Evolutionary conservation across 2,797 vertebrate genomes (phyloP).

Genomic region (Lacerta bilineata): DNA sequence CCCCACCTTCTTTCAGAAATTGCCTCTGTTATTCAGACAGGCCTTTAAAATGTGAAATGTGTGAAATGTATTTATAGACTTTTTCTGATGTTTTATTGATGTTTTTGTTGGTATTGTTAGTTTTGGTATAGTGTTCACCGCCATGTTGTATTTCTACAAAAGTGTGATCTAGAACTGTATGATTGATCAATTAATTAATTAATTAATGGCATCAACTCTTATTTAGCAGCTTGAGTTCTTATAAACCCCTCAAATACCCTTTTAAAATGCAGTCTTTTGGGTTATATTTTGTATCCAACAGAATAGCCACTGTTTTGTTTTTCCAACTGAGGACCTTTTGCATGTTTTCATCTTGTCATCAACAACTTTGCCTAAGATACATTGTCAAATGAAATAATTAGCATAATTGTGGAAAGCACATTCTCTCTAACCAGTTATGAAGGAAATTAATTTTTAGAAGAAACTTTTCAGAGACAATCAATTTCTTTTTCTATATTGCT

Average conservation of each 20-base stretch:
- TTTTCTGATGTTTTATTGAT: too few relatives aligned
- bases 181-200: too few relatives aligned
- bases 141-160: too few relatives aligned
- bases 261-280: background rate
- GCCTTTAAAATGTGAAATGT: too few relatives aligned
- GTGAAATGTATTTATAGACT: too few relatives aligned
- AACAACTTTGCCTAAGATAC: background rate
- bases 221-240: background rate
- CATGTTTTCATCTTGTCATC: background rate
- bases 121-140: too few relatives aligned
- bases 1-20: too few relatives aligned
- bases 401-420: background rate
- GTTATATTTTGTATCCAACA: background rate
- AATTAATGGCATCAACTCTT: background rate
- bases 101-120: too few relatives aligned
- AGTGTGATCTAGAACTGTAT: too few relatives aligned
- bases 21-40: too few relatives aligned
- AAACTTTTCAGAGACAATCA: background rate
- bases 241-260: background rate
- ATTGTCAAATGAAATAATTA: background rate
- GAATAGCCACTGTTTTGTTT: background rate
- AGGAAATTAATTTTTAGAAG: constrained; percentile 28
- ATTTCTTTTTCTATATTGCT: background rate
- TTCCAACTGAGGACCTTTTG: background rate
- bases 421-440: constrained; percentile 24